Conservation (phyloP, 2,888 invertebrate genomes). For the Rugalucina vietnamica region DNA sequence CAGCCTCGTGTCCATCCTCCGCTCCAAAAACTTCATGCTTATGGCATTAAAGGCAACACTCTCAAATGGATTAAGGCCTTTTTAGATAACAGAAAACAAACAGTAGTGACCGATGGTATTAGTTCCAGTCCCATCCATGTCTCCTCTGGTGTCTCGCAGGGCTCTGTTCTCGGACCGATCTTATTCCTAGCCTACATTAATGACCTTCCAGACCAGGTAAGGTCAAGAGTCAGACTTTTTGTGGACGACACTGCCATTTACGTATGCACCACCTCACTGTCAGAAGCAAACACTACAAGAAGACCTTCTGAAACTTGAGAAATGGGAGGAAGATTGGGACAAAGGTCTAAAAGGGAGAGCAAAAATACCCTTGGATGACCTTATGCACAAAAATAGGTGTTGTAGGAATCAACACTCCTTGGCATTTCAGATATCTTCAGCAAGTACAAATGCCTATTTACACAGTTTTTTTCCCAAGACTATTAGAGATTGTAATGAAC, state of each 20-base stretch:
- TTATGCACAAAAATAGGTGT: too few relatives aligned
- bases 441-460: too few relatives aligned
- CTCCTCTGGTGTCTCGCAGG: conserved; percentile 35
- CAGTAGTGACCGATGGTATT: conserved; percentile 13
- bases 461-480: too few relatives aligned
- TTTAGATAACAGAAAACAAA: conserved; percentile 9
- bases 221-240: conserved; percentile 16
- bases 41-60: conserved; percentile 8
- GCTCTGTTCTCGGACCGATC: conserved; percentile 25
- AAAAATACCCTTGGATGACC: too few relatives aligned
- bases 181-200: conserved; percentile 3
- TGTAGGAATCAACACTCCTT: too few relatives aligned
- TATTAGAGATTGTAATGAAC: too few relatives aligned
- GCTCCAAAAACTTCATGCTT: conserved; percentile 6
- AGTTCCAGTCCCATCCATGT: conserved; percentile 7
- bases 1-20: too few relatives aligned
- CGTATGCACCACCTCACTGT: background rate
- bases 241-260: conserved; percentile 28
- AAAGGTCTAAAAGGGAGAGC: too few relatives aligned
- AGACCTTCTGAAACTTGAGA: conserved; percentile 7
- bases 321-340: too few relatives aligned
- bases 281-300: conserved; percentile 4
- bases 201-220: conserved; percentile 5
- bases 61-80: conserved; percentile 29
- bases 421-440: too few relatives aligned